phyloP scores from a whole-genome alignment of 1,140 invertebrate genomes.

The Diplogasteroides magnus region DNA sequence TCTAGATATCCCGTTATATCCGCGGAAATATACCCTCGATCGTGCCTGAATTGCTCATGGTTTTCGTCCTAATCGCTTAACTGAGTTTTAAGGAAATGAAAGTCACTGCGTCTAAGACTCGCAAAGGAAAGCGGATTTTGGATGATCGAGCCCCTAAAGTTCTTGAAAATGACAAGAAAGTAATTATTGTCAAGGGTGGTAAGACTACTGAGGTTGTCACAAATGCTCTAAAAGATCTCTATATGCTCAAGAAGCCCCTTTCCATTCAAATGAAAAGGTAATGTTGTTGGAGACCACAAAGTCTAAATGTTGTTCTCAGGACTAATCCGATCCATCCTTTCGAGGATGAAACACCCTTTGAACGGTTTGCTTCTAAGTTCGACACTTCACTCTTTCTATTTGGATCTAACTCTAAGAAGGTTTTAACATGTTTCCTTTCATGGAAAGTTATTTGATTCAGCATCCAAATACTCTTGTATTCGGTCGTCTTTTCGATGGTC shows the following conservation, averaged over 20 bases:
- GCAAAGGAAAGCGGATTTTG: slow-evolving; percentile 77
- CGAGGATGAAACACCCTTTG: slow-evolving; percentile 74
- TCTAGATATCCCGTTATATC: too few relatives aligned
- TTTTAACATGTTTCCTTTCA: slow-evolving; percentile 2
- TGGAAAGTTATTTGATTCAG: slow-evolving; percentile 70
- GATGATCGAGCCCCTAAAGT: slow-evolving; percentile 77
- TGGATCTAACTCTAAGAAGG: slow-evolving; percentile 59
- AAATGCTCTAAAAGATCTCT: slow-evolving; percentile 77
- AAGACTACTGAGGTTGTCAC: slow-evolving; percentile 73
- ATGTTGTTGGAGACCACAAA: slow-evolving; percentile 4
- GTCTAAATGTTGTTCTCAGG: slow-evolving; percentile 33
- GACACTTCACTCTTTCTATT: slow-evolving; percentile 83
- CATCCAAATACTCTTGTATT: slow-evolving; percentile 84
- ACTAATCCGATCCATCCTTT: slow-evolving; percentile 81
- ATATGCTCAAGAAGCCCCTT: slow-evolving; percentile 59
- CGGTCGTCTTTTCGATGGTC: slow-evolving; percentile 79
- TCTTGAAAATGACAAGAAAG: slow-evolving; percentile 80
- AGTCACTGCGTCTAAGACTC: slow-evolving; percentile 70
- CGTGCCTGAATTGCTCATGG: too few relatives aligned
- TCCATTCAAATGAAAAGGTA: slow-evolving; percentile 53
- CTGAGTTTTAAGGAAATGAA: too few relatives aligned
- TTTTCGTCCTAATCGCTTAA: too few relatives aligned
- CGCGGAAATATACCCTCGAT: too few relatives aligned
- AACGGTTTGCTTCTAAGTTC: slow-evolving; percentile 72
- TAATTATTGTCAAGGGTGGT: slow-evolving; percentile 76